phyloP scores from a whole-genome alignment of 2,797 vertebrate genomes.

The Heliangelus exortis region DNA sequence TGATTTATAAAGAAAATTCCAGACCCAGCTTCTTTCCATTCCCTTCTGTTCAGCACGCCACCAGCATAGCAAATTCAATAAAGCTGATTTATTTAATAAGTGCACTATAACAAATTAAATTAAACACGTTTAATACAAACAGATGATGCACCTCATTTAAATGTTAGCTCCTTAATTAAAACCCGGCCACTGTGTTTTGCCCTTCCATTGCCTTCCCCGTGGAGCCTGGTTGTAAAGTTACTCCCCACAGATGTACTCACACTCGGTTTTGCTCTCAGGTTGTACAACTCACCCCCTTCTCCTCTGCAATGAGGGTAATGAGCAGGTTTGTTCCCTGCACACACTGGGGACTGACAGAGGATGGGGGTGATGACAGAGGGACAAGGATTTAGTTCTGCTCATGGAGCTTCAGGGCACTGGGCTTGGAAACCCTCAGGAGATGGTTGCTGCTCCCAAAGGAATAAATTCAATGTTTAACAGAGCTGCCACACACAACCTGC shows the following conservation, averaged over 20 bases:
- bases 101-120: background rate
- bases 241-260: background rate
- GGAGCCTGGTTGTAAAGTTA: background rate
- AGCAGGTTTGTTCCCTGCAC: background rate
- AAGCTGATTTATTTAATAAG: slow-evolving; percentile 26
- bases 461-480: background rate
- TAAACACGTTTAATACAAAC: background rate
- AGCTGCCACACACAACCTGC: background rate
- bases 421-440: background rate
- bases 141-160: slow-evolving; percentile 17
- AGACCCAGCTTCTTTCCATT: background rate
- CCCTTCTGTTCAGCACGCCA: background rate
- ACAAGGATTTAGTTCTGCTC: background rate
- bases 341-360: too few species aligned
- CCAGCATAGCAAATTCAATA: background rate
- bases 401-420: background rate
- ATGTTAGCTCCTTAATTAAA: slow-evolving; percentile 37
- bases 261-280: background rate
- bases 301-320: background rate
- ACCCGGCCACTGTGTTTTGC: background rate
- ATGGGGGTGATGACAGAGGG: too few species aligned
- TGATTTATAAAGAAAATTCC: slow-evolving; percentile 4
- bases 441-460: background rate
- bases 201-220: background rate
- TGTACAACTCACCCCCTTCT: background rate